These are phyloP conservation scores for Reticulitermes speratus DNA, from an alignment of 1,140 invertebrate species.

Conservation along the genomic window DNA sequence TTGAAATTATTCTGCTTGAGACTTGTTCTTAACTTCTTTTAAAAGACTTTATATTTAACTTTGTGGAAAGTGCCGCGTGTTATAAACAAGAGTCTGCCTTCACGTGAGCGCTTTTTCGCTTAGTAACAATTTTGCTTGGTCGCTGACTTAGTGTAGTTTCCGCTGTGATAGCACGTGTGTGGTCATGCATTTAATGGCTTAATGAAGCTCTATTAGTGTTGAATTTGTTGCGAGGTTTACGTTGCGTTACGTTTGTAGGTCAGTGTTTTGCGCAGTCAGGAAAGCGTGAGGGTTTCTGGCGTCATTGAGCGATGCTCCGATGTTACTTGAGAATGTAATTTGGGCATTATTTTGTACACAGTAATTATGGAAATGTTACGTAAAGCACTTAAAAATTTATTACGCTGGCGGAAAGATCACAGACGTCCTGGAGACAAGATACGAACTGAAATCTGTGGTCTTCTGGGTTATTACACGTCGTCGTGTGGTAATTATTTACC, in stretches of 20 bases:
- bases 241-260: neutral
- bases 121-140: conserved; percentile 2
- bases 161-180: neutral
- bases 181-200: conserved; percentile 4
- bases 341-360: too few species aligned
- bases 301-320: neutral
- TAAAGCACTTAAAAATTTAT: too few species aligned
- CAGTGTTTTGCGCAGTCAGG: neutral
- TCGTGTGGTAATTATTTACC: too few species aligned
- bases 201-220: neutral
- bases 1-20: too few species aligned
- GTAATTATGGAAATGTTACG: too few species aligned
- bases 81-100: neutral
- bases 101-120: neutral
- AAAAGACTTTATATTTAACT: neutral
- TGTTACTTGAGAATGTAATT: neutral
- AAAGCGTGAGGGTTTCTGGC: neutral
- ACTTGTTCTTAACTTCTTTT: too few species aligned
- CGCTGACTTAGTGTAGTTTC: neutral
- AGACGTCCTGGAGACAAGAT: too few species aligned
- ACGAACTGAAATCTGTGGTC: too few species aligned
- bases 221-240: neutral
- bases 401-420: too few species aligned
- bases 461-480: too few species aligned
- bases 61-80: neutral